Conservation (phyloP, 35 echinoderm and acorn worm genomes). For the Eucidaris tribuloides region DNA sequence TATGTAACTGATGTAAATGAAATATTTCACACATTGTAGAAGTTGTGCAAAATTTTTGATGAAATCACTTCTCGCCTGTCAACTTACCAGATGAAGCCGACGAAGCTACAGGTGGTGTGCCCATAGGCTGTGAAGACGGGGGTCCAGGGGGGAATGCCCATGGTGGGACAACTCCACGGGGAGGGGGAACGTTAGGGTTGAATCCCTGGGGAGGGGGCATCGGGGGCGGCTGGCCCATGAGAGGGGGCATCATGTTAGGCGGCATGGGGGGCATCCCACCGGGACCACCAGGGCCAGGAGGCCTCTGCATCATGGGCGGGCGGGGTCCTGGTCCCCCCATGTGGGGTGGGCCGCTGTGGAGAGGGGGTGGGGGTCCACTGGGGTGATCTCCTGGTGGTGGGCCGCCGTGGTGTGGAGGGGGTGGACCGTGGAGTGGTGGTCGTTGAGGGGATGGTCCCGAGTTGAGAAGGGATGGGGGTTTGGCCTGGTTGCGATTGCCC, state of each 20-base stretch:
- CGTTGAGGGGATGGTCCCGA: constrained; percentile 7
- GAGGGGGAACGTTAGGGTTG: constrained; percentile 57
- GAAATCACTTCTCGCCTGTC: too few relatives aligned
- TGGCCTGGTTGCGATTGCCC: constrained; percentile 50
- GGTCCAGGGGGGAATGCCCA: constrained; percentile 38
- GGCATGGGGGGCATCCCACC: constrained; percentile 49
- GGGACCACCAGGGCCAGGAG: constrained; percentile 17
- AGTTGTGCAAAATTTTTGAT: too few relatives aligned
- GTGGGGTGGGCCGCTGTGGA: constrained; percentile 12
- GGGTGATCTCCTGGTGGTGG: constrained; percentile 8
- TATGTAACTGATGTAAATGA: too few relatives aligned
- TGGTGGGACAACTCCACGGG: constrained; percentile 28
- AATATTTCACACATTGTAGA: too few relatives aligned
- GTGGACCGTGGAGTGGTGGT: constrained; percentile 21
- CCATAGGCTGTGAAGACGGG: constrained; percentile 17
- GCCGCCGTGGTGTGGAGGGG: not conserved
- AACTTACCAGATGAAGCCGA: too few relatives aligned
- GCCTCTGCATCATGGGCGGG: constrained; percentile 37
- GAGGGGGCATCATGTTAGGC: constrained; percentile 59
- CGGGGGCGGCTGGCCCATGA: constrained; percentile 39
- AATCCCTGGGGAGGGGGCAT: constrained; percentile 56
- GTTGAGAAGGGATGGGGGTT: constrained; percentile 32
- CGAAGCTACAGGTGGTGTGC: too few relatives aligned
- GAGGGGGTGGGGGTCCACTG: constrained; percentile 12
- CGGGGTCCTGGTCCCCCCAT: not conserved